A percentile compares a stretch with the other conserved stretches of the same genome.
Conservation (phyloP, 1,140 invertebrate genomes). For the Cydia strobilella region DNA sequence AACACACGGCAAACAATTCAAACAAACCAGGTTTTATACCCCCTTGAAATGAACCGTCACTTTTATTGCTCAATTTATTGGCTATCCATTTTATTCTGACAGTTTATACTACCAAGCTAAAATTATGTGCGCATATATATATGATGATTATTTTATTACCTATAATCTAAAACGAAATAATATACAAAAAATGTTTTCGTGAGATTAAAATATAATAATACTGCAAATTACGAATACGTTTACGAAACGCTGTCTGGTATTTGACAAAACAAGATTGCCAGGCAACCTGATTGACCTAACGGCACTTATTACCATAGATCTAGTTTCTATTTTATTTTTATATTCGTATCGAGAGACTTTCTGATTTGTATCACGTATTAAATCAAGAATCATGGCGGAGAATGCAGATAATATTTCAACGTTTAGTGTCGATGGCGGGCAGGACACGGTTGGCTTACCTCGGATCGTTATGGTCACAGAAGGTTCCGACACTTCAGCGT, state of each 20-base stretch:
- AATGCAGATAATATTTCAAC: slow-evolving; percentile 66
- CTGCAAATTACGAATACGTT: background rate
- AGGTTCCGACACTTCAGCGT: slow-evolving; percentile 74
- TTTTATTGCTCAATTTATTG: too few species aligned
- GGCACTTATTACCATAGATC: slow-evolving; percentile 25
- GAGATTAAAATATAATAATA: background rate
- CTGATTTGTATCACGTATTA: background rate
- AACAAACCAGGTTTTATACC: too few species aligned
- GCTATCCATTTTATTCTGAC: too few species aligned
- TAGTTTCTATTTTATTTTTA: slow-evolving; percentile 27
- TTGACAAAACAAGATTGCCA: slow-evolving; percentile 42
- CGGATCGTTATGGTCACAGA: slow-evolving; percentile 78
- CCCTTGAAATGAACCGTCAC: too few species aligned
- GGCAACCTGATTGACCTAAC: slow-evolving; percentile 64
- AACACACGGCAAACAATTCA: too few species aligned
- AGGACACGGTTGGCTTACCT: slow-evolving; percentile 70
- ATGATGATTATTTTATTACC: too few species aligned
- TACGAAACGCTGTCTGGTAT: background rate
- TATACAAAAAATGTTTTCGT: background rate
- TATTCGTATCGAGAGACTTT: slow-evolving; percentile 5
- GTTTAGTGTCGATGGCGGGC: slow-evolving; percentile 70
- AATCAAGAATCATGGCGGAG: slow-evolving; percentile 53
- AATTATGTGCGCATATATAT: too few species aligned
- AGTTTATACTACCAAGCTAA: too few species aligned
- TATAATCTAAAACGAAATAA: too few species aligned